phyloP scores from a whole-genome alignment of 2,797 vertebrate genomes.

The Triplophysa bombifrons region DNA sequence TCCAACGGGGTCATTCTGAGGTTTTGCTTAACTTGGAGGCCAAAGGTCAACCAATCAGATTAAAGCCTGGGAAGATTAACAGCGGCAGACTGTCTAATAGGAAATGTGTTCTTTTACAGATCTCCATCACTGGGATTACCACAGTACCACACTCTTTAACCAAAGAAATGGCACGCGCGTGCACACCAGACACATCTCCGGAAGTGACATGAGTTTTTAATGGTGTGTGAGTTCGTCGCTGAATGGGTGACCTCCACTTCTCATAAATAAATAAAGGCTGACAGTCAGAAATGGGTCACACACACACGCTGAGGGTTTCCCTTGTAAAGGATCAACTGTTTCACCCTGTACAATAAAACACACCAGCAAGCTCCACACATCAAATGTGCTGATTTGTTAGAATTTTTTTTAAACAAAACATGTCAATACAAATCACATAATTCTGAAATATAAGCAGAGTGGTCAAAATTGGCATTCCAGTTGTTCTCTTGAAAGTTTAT shows the following conservation, averaged over 20 bases:
- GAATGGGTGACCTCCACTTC: background rate
- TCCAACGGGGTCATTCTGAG: conserved; percentile 10
- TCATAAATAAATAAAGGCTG: conserved; percentile 46
- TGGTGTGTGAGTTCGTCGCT: background rate
- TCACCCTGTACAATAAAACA: background rate
- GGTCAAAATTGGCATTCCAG: no score
- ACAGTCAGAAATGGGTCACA: conserved; percentile 43
- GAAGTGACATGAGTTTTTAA: background rate
- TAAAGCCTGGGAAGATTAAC: conserved; percentile 43
- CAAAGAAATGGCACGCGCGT: background rate
- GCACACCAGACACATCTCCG: background rate
- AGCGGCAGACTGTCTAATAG: conserved; percentile 12
- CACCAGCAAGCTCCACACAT: no score
- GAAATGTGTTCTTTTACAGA: conserved; percentile 23
- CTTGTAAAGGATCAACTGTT: conserved; percentile 13
- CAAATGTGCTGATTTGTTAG: no score
- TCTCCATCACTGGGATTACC: background rate
- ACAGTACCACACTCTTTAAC: background rate
- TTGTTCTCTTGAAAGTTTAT: no score
- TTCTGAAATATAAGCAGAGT: no score
- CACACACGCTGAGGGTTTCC: conserved; percentile 28
- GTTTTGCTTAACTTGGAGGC: conserved; percentile 14
- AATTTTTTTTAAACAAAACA: no score
- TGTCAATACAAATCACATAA: no score
- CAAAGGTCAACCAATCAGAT: conserved; percentile 44